Conservation (phyloP, 2,888 invertebrate genomes). For the Sicus ferrugineus region DNA sequence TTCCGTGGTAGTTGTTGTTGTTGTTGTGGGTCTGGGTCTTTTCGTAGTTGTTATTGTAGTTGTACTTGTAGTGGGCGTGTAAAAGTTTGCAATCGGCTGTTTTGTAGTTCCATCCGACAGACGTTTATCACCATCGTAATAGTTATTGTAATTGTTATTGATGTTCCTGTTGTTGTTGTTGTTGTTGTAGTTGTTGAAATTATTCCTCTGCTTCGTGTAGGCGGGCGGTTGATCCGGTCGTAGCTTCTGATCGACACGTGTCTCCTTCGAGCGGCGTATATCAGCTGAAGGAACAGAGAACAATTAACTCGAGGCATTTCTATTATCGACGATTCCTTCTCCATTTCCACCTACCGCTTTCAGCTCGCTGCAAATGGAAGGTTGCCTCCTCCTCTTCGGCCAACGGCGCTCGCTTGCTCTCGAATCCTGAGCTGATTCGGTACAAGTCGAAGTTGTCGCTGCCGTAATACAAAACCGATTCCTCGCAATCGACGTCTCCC, state of each 20-base stretch:
- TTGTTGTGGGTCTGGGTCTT: slow-evolving; percentile 22
- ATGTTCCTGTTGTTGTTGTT: slow-evolving; percentile 47
- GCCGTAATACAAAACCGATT: slow-evolving; percentile 79
- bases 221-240: slow-evolving; percentile 52
- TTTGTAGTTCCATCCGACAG: slow-evolving; percentile 46
- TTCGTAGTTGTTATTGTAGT: slow-evolving; percentile 39
- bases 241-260: slow-evolving; percentile 58
- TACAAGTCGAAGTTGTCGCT: slow-evolving; percentile 89
- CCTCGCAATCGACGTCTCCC: slow-evolving; percentile 88
- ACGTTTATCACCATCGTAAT: slow-evolving; percentile 5
- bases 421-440: slow-evolving; percentile 79
- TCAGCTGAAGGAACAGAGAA: slow-evolving; percentile 49
- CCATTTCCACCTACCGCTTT: slow-evolving; percentile 66
- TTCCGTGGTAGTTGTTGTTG: slow-evolving; percentile 43
- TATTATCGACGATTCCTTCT: not conserved
- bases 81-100: slow-evolving; percentile 58
- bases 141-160: slow-evolving; percentile 27
- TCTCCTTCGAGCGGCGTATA: slow-evolving; percentile 59
- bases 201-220: slow-evolving; percentile 47
- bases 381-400: slow-evolving; percentile 75
- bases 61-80: slow-evolving; percentile 54
- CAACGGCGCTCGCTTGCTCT: slow-evolving; percentile 71
- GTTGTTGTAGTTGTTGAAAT: slow-evolving; percentile 22
- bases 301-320: not conserved
- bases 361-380: slow-evolving; percentile 77